Conservation (phyloP, 1,140 invertebrate genomes). For the Popillia japonica region DNA sequence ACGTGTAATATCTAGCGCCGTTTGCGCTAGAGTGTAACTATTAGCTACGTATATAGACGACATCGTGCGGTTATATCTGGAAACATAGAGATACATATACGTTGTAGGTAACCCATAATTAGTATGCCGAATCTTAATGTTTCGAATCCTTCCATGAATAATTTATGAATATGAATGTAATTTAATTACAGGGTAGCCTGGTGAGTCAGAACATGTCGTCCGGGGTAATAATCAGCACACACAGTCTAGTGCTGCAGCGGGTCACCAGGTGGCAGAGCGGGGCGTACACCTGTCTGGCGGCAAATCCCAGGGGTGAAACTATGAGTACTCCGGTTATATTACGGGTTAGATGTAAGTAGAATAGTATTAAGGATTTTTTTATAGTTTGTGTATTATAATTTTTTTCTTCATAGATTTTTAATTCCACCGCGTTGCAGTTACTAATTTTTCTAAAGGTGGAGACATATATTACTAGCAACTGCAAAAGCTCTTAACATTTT, state of each 20-base stretch:
- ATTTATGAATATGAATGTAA: slow-evolving; percentile 39
- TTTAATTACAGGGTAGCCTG: slow-evolving; percentile 71
- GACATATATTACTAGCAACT: no score
- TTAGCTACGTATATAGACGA: neutral
- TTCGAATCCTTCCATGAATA: slow-evolving; percentile 29
- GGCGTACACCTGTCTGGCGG: slow-evolving; percentile 82
- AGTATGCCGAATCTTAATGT: slow-evolving; percentile 38
- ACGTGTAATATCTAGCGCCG: neutral
- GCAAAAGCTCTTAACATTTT: no score
- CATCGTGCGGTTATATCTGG: neutral
- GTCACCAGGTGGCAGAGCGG: slow-evolving; percentile 83
- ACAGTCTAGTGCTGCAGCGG: slow-evolving; percentile 85
- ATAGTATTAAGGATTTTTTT: no score
- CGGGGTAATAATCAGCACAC: slow-evolving; percentile 85
- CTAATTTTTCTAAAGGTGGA: no score
- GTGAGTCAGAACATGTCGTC: slow-evolving; percentile 84
- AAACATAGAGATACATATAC: neutral
- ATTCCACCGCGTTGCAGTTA: no score
- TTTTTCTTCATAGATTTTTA: no score
- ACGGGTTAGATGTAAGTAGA: slow-evolving; percentile 83
- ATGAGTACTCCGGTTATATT: slow-evolving; percentile 78
- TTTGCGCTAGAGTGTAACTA: neutral
- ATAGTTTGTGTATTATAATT: no score
- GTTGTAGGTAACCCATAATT: slow-evolving; percentile 4
- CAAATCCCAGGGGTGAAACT: slow-evolving; percentile 84